Percentiles rank a stretch among this genome's conserved stretches.
These are phyloP conservation scores for Chaetodon auriga DNA, from an alignment of 2,113 vertebrate genomes.

Conservation along the genomic window DNA sequence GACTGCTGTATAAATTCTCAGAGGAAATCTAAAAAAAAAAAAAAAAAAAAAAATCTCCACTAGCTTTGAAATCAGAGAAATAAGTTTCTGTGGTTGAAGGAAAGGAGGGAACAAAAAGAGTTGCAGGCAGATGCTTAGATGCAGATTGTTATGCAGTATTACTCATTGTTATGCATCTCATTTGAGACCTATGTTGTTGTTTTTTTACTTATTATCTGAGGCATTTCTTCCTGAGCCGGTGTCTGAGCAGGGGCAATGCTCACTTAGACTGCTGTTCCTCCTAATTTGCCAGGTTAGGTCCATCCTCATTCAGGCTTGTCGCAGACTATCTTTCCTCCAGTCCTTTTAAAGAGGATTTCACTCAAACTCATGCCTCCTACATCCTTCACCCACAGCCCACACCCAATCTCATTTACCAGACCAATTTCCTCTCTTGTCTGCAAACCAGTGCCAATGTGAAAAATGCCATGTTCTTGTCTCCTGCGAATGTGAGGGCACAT, in stretches of 20 bases:
- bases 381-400: constrained; percentile 20
- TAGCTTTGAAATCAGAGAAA: constrained; percentile 14
- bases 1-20: constrained; percentile 24
- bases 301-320: constrained; percentile 57
- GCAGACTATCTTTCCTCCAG: constrained; percentile 15
- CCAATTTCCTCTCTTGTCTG: constrained; percentile 53
- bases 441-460: constrained; percentile 40
- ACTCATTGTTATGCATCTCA: constrained; percentile 26
- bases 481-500: constrained; percentile 21
- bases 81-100: constrained; percentile 4
- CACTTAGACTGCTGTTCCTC: constrained; percentile 40
- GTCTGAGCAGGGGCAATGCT: constrained; percentile 20
- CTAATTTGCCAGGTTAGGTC: constrained; percentile 56
- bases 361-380: constrained; percentile 40
- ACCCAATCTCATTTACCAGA: constrained; percentile 55
- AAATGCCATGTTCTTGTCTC: constrained; percentile 48
- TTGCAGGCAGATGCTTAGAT: not conserved
- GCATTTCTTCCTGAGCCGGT: constrained; percentile 17
- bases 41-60: not conserved
- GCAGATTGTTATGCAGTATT: constrained; percentile 19
- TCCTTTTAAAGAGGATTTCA: constrained; percentile 54
- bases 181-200: constrained; percentile 25
- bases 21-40: not conserved
- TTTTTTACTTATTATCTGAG: constrained; percentile 22
- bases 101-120: not conserved